Evolutionary conservation across 2,888 invertebrate species (phyloP).

Genomic region (Baronia brevicornis): DNA sequence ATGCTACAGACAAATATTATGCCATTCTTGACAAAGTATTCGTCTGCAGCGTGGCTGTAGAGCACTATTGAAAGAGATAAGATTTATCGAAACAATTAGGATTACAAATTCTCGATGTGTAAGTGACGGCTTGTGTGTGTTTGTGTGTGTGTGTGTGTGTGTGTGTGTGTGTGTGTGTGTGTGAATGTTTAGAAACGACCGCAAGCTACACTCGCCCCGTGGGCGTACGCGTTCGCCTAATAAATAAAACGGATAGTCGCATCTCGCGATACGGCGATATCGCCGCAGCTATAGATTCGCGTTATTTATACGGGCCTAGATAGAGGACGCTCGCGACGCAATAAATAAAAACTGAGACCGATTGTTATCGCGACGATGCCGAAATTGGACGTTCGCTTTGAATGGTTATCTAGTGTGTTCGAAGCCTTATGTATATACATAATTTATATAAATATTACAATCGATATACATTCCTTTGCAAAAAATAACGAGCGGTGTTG

Average conservation of each 20-base stretch:
- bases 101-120: too few species aligned
- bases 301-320: slow-evolving; percentile 28
- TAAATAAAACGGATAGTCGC: slow-evolving; percentile 14
- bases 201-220: slow-evolving; percentile 7
- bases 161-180: too few species aligned
- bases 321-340: slow-evolving; percentile 20
- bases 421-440: slow-evolving; percentile 13
- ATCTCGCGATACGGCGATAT: slow-evolving; percentile 22
- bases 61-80: too few species aligned
- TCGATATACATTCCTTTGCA: too few species aligned
- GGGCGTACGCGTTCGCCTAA: slow-evolving; percentile 11
- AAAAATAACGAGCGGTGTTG: too few species aligned
- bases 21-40: too few species aligned
- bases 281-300: slow-evolving; percentile 26
- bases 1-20: too few species aligned
- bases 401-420: slow-evolving; percentile 9
- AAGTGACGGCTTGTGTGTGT: too few species aligned
- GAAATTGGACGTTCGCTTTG: slow-evolving; percentile 24
- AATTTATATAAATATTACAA: slow-evolving; percentile 1
- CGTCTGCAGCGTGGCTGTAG: too few species aligned
- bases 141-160: too few species aligned
- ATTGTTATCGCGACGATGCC: slow-evolving; percentile 24
- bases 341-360: slow-evolving; percentile 30
- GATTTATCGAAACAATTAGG: too few species aligned
- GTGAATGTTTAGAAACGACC: too few species aligned